Percentiles rank a stretch among this genome's conserved stretches.
phyloP scores from a whole-genome alignment of 2,113 vertebrate species.

The Anhinga anhinga region DNA sequence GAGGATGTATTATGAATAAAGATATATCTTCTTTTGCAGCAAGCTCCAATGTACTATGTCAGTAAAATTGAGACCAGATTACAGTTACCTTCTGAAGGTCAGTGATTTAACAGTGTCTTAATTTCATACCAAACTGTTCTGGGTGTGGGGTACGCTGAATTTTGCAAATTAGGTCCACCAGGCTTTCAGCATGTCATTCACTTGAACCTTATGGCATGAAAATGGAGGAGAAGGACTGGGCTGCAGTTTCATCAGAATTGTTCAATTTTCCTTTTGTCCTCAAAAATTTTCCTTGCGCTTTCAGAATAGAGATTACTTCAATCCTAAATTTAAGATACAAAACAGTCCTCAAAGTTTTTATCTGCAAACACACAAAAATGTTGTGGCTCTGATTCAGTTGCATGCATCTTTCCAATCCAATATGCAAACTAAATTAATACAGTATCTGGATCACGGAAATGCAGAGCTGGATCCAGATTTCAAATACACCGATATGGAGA shows the following conservation, averaged over 20 bases:
- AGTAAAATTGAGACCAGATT: constrained; percentile 62
- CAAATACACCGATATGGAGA: background rate
- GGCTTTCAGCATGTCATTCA: background rate
- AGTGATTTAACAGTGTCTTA: constrained; percentile 18
- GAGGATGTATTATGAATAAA: background rate
- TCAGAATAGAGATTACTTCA: background rate
- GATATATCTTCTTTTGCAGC: constrained; percentile 67
- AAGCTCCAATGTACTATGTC: constrained; percentile 71
- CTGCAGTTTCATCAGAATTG: background rate
- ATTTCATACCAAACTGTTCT: background rate
- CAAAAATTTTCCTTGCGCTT: background rate
- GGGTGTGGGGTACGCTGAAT: background rate
- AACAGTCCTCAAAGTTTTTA: background rate
- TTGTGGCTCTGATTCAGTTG: background rate
- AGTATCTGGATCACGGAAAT: background rate
- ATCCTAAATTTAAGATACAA: background rate
- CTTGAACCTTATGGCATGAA: background rate
- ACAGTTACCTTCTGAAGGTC: constrained; percentile 56
- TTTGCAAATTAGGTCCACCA: background rate
- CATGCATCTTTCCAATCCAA: background rate
- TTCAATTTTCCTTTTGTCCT: background rate
- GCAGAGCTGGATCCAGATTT: background rate
- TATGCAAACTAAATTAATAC: background rate
- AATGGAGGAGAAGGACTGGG: background rate
- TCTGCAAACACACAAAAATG: background rate